Percentiles rank a stretch among this genome's conserved stretches.
These are phyloP conservation scores for Martes martes DNA, from an alignment of 2,113 vertebrate genomes.

Conservation along the genomic window DNA sequence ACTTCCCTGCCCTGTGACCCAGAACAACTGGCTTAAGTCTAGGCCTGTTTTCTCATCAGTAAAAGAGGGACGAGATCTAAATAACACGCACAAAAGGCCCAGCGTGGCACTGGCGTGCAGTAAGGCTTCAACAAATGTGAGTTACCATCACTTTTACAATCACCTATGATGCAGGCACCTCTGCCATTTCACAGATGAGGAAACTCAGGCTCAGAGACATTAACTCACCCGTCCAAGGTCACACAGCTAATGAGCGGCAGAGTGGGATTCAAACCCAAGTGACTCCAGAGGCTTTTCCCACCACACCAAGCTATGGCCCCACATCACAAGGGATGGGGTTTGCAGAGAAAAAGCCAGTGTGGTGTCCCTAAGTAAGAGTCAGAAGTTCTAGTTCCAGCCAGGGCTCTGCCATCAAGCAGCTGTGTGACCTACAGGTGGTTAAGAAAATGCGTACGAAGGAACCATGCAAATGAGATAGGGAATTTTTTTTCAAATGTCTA, in stretches of 20 bases:
- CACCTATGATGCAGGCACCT: neutral
- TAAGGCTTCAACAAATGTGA: neutral
- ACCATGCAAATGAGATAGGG: neutral
- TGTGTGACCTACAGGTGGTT: neutral
- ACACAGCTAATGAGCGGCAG: slow-evolving; percentile 18
- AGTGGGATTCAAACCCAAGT: neutral
- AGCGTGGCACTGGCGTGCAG: neutral
- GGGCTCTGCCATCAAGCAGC: slow-evolving; percentile 24
- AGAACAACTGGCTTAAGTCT: neutral
- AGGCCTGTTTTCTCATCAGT: slow-evolving; percentile 4
- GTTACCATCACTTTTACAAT: neutral
- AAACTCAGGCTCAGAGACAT: neutral
- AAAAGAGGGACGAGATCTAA: neutral
- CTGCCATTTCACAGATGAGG: neutral
- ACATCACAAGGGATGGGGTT: neutral
- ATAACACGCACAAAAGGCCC: neutral
- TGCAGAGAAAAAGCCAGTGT: neutral
- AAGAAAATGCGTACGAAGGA: slow-evolving; percentile 13
- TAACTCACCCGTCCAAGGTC: neutral
- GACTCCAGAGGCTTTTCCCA: neutral
- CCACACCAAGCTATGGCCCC: neutral
- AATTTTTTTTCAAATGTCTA: neutral
- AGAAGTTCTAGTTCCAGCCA: neutral
- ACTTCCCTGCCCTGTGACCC: neutral
- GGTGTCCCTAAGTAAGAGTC: neutral